Evolutionary conservation across 2,797 vertebrate species (phyloP), one percentile per base, ranked within the genome.

Genomic region (Spinus pinus): DNA sequence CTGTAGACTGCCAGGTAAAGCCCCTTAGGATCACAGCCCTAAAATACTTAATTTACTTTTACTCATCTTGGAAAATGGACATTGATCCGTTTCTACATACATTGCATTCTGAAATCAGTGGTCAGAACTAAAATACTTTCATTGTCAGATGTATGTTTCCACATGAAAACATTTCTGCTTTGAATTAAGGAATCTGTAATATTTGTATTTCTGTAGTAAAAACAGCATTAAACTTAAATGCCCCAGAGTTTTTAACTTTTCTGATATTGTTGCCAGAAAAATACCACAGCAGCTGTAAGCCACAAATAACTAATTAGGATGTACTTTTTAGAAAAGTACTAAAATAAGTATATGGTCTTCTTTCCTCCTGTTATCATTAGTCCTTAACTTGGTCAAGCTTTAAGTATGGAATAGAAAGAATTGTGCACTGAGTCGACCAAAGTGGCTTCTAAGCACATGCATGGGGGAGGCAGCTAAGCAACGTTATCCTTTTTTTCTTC

Each of bases 401-500:
- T 47, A 74, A 81, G 60, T 39, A 18, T 58, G 61, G 54, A 86
- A 60, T 42, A 54, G 37, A 42, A 20, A 64, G 49, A 82, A 18
- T 47, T 12, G 11, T 79, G 69, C 39, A n/a, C 18, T 42, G 47
- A 31, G 42, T 81, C 8, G 3, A 58, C 39, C 65, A 50, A 61
- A 92, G 81, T 35, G 17, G 14, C 46, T 78, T 57, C 28, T 78
- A 50, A 90, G 61, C 89, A 61, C 66, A 42, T 65, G 61, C 81
- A 37, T 54, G 75, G 62, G 90, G 57, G 75, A 94, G 85, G 80
- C 88, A 86, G 35, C 87, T 94, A 79, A 86, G 75, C 75, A 87
- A 62, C 7, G 0, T 92, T 66, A 66, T 70, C 56, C 23, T 18
- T 80, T 73, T 72, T 81, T 66, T 81, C 51, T 66, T 2, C 2